Conservation (phyloP, 2,113 vertebrate species). For the Madoqua kirkii region DNA sequence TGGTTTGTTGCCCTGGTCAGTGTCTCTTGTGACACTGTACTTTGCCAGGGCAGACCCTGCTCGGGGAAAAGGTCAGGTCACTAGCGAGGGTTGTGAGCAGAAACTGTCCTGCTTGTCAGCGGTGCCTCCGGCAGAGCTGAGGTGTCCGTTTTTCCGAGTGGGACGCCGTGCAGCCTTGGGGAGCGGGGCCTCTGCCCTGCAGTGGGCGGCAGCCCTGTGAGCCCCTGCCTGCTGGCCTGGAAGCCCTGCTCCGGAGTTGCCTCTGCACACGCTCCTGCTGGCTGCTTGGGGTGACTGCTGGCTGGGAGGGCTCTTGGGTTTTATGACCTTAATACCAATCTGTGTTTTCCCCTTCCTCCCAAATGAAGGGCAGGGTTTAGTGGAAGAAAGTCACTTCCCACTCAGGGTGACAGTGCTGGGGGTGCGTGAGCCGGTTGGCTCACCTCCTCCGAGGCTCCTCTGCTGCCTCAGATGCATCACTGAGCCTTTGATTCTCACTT, state of each 20-base stretch:
- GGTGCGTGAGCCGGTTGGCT: too few species aligned
- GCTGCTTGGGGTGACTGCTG: neutral
- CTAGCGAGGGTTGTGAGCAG: neutral
- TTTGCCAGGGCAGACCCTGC: neutral
- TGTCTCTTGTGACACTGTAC: neutral
- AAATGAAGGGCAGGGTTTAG: neutral
- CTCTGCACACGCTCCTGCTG: rapidly evolving
- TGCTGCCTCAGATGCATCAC: too few species aligned
- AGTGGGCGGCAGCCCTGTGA: rapidly evolving
- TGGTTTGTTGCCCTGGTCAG: neutral
- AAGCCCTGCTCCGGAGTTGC: rapidly evolving
- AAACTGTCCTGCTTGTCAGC: neutral
- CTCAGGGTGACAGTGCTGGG: neutral
- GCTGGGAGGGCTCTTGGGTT: neutral
- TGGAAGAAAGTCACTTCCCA: neutral
- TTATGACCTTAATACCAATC: neutral
- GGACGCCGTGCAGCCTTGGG: neutral
- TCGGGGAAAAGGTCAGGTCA: neutral
- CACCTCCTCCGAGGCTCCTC: neutral
- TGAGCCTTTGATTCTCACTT: neutral
- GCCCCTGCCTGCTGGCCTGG: neutral
- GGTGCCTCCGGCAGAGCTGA: neutral
- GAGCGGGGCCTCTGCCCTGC: neutral
- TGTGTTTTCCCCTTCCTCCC: neutral
- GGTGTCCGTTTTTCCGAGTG: neutral